Conservation (phyloP, 2,113 vertebrate species). For the Seriola aureovittata region DNA sequence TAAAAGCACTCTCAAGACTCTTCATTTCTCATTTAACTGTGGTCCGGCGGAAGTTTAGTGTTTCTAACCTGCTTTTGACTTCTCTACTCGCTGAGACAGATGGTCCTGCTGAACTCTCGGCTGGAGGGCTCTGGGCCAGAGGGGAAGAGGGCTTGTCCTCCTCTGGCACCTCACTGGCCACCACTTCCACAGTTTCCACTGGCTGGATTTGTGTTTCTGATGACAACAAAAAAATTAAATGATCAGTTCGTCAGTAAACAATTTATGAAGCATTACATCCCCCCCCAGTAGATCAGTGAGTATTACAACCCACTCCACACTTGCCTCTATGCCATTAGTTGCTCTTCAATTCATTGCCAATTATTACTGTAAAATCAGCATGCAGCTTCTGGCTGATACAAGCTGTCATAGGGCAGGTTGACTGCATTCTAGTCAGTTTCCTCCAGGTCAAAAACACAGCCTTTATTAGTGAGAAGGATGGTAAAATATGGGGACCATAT, state of each 20-base stretch:
- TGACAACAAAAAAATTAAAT: background rate
- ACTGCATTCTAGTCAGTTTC: constrained; percentile 52
- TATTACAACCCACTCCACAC: background rate
- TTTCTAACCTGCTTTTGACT: constrained; percentile 91
- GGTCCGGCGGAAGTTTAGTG: constrained; percentile 16
- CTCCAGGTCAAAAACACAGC: constrained; percentile 57
- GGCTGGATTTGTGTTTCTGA: constrained; percentile 77
- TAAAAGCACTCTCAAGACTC: background rate
- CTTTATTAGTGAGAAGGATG: constrained; percentile 58
- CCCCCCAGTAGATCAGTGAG: background rate
- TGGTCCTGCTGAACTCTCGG: constrained; percentile 86
- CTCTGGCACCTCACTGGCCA: constrained; percentile 82
- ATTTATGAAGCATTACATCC: background rate
- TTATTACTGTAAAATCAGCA: constrained; percentile 32
- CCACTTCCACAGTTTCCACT: constrained; percentile 85
- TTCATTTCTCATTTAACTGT: constrained; percentile 1
- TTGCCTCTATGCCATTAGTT: constrained; percentile 8
- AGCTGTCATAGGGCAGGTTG: constrained; percentile 38
- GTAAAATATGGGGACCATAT: constrained; percentile 61
- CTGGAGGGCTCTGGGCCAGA: constrained; percentile 83
- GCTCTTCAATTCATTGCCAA: constrained; percentile 22
- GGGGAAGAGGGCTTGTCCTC: constrained; percentile 82
- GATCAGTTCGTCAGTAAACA: constrained; percentile 15
- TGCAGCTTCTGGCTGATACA: constrained; percentile 38
- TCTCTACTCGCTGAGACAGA: constrained; percentile 87